A percentile compares a stretch with the other conserved stretches of the same genome.
These are phyloP conservation scores for Boloria euphrosyne DNA, from an alignment of 2,888 invertebrate species.

Conservation along the genomic window DNA sequence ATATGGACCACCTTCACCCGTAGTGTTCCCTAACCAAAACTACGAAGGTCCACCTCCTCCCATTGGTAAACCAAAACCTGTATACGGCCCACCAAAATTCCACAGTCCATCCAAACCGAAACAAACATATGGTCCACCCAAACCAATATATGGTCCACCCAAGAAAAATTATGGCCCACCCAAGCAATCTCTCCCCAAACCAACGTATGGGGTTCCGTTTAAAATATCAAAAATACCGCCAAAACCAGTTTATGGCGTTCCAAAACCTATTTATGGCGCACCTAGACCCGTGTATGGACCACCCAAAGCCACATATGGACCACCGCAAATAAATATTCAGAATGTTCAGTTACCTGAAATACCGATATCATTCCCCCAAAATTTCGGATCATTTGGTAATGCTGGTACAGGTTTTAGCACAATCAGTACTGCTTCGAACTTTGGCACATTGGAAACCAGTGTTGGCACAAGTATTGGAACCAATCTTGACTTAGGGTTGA, in stretches of 20 bases:
- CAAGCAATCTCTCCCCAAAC: constrained; percentile 59
- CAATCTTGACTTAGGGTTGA: constrained; percentile 57
- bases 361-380: constrained; percentile 45
- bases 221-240: constrained; percentile 60
- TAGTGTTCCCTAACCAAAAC: constrained; percentile 62
- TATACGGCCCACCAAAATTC: constrained; percentile 61
- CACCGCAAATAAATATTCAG: constrained; percentile 49
- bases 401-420: constrained; percentile 38
- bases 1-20: constrained; percentile 79
- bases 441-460: constrained; percentile 42
- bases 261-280: constrained; percentile 68
- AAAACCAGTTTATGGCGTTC: constrained; percentile 56
- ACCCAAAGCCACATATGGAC: constrained; percentile 58
- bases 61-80: constrained; percentile 61
- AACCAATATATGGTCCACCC: constrained; percentile 61
- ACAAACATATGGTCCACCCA: constrained; percentile 72
- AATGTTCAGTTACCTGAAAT: constrained; percentile 49
- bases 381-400: constrained; percentile 39
- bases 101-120: constrained; percentile 55
- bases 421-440: constrained; percentile 37
- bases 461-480: constrained; percentile 46
- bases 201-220: constrained; percentile 63
- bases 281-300: constrained; percentile 71
- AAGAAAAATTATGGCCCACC: constrained; percentile 61
- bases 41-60: constrained; percentile 82